Conservation (phyloP, 2,888 invertebrate species). For the Agonopterix arenella region DNA sequence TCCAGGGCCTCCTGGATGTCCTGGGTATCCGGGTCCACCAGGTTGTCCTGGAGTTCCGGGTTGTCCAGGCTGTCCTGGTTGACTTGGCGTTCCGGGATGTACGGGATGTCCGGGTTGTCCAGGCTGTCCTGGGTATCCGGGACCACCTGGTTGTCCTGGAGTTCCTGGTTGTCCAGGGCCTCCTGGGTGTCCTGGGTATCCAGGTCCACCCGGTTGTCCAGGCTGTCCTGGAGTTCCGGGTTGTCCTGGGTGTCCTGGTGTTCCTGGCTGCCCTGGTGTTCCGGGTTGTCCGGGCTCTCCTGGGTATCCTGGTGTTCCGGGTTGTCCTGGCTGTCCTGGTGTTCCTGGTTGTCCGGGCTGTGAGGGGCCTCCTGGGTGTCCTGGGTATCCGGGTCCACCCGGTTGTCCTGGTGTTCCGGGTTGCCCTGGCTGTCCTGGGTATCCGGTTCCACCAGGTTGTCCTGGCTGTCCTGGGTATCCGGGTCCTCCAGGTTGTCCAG, state of each 20-base stretch:
- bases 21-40: too few species aligned
- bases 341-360: conserved; percentile 17
- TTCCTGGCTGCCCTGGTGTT: conserved; percentile 8
- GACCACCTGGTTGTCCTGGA: too few species aligned
- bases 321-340: conserved; percentile 18
- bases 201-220: too few species aligned
- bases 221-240: too few species aligned
- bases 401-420: conserved; percentile 19
- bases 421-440: conserved; percentile 39
- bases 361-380: conserved; percentile 7
- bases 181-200: too few species aligned
- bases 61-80: too few species aligned
- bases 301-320: conserved; percentile 13
- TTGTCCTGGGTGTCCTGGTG: conserved; percentile 16
- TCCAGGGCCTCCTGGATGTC: too few species aligned
- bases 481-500: conserved; percentile 19
- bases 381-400: conserved; percentile 60
- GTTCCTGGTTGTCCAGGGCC: too few species aligned
- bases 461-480: conserved; percentile 17
- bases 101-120: too few species aligned
- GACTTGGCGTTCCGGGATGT: too few species aligned
- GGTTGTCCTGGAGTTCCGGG: too few species aligned
- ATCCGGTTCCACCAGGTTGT: conserved; percentile 48
- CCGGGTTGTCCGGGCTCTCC: conserved; percentile 19
- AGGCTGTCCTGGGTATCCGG: too few species aligned